Percentiles rank a stretch among this genome's conserved stretches.
Evolutionary conservation across 2,113 vertebrate genomes (phyloP).

Genomic region (Plectropomus leopardus): DNA sequence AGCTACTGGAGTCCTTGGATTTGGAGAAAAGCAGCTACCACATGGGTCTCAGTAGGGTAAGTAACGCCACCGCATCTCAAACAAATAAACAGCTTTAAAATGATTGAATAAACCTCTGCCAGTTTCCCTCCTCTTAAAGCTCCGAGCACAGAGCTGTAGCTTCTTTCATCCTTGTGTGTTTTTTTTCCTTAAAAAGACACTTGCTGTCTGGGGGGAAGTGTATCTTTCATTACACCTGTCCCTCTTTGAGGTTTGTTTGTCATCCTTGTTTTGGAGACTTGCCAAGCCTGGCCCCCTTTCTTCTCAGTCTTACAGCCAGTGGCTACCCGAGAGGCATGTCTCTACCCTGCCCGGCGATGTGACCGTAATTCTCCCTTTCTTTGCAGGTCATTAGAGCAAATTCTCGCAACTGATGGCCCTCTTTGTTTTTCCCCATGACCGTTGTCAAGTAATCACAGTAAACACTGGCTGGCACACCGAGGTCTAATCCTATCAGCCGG

Average conservation of each 20-base stretch:
- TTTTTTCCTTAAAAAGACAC: constrained; percentile 35
- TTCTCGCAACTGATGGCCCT: constrained; percentile 52
- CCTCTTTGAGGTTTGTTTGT: constrained; percentile 60
- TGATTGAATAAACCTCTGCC: constrained; percentile 40
- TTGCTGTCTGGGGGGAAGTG: constrained; percentile 52
- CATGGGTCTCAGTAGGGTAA: constrained; percentile 96
- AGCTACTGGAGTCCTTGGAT: constrained; percentile 95
- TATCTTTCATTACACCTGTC: constrained; percentile 69
- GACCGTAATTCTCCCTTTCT: constrained; percentile 52
- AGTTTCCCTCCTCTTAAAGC: constrained; percentile 29
- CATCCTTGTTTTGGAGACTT: constrained; percentile 50
- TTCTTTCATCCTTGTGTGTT: constrained; percentile 17
- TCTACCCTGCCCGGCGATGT: constrained; percentile 21
- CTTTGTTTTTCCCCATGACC: constrained; percentile 63
- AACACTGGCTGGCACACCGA: constrained; percentile 63
- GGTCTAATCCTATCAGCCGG: constrained; percentile 76
- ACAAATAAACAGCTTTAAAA: constrained; percentile 47
- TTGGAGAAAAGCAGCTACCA: constrained; percentile 96
- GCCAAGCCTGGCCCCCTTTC: constrained; percentile 53
- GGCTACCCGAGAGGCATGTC: constrained; percentile 41
- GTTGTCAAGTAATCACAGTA: constrained; percentile 65
- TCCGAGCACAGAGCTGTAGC: constrained; percentile 24
- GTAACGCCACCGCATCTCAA: constrained; percentile 58
- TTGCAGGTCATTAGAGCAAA: constrained; percentile 65
- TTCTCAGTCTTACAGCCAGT: constrained; percentile 43